Conservation (phyloP, 2,888 invertebrate species). For the Lycia hirtaria region DNA sequence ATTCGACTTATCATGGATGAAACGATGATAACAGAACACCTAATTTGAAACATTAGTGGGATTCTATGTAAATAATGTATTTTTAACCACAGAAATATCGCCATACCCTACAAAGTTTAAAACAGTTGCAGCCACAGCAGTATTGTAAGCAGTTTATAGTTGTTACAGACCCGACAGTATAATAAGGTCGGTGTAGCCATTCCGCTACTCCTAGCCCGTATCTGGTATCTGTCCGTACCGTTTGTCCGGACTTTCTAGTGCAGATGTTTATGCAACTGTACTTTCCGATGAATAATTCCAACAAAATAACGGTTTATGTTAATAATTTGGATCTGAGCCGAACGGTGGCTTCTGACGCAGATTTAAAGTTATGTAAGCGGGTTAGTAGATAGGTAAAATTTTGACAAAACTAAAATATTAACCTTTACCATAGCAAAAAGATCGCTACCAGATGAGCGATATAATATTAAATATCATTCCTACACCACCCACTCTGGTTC, state of each 20-base stretch:
- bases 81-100: not conserved
- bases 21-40: no score
- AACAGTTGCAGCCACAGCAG: constrained; percentile 19
- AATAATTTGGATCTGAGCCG: constrained; percentile 59
- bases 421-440: no score
- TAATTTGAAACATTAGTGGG: no score
- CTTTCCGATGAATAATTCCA: constrained; percentile 66
- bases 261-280: constrained; percentile 58
- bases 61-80: no score
- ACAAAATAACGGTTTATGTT: constrained; percentile 72
- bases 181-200: constrained; percentile 18
- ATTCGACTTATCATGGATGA: no score
- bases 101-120: not conserved
- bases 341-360: constrained; percentile 32
- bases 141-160: constrained; percentile 37
- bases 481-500: no score
- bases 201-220: not conserved
- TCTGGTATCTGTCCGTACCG: constrained; percentile 5
- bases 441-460: no score
- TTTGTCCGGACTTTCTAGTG: constrained; percentile 28
- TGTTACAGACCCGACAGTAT: constrained; percentile 27
- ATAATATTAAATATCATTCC: no score
- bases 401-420: no score
- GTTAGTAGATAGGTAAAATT: no score
- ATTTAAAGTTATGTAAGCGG: constrained; percentile 6